Percentiles rank a stretch among this genome's conserved stretches.
Evolutionary conservation across 1,140 invertebrate species (phyloP).

Genomic region (Rhyzopertha dominica): DNA sequence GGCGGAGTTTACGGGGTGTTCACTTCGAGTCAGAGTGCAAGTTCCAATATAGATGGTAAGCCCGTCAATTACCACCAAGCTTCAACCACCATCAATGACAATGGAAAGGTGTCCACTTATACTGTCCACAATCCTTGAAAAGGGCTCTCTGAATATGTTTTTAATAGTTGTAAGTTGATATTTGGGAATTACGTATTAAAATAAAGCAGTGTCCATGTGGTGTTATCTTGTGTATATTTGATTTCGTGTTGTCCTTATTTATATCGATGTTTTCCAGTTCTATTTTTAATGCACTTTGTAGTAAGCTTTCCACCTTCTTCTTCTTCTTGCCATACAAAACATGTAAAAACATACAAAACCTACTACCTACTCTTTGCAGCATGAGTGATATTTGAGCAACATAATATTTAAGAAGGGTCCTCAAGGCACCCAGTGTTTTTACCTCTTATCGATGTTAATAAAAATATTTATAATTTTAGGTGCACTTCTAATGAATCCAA

Average conservation of each 20-base stretch:
- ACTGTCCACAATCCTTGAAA: constrained; percentile 46
- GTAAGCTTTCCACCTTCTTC: not conserved
- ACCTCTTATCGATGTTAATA: too few species aligned
- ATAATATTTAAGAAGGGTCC: too few species aligned
- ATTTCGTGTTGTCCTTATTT: not conserved
- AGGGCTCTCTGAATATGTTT: not conserved
- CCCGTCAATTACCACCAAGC: constrained; percentile 51
- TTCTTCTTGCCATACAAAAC: too few species aligned
- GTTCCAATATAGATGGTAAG: constrained; percentile 56
- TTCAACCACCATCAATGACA: constrained; percentile 64
- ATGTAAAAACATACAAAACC: too few species aligned
- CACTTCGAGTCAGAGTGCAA: constrained; percentile 57
- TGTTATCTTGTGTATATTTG: not conserved
- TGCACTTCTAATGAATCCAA: too few species aligned
- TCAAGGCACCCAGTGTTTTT: too few species aligned
- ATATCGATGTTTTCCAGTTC: not conserved
- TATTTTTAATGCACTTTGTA: too few species aligned
- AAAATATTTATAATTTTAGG: too few species aligned
- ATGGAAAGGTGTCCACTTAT: constrained; percentile 62
- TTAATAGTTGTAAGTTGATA: not conserved
- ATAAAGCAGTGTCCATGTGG: not conserved
- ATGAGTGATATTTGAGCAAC: too few species aligned
- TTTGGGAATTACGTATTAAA: not conserved
- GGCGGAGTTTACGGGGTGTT: constrained; percentile 54
- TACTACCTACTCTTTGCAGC: too few species aligned